Conservation (phyloP, 2,797 vertebrate species). For the Setipinna tenuifilis region DNA sequence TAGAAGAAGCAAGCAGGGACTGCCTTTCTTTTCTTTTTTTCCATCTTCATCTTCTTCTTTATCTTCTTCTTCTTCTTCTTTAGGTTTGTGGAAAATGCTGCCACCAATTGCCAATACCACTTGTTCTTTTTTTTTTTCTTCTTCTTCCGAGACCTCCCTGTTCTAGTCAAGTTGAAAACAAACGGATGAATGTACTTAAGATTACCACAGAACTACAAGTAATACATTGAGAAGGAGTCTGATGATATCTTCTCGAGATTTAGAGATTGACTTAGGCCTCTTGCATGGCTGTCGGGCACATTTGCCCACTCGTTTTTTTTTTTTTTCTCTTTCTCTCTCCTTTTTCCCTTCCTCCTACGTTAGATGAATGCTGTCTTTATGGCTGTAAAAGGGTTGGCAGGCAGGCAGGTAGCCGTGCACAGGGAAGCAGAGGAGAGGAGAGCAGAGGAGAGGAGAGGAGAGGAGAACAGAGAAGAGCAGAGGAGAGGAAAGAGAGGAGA, state of each 20-base stretch:
- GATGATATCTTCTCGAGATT: background rate
- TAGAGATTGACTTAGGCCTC: conserved; percentile 47
- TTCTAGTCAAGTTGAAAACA: background rate
- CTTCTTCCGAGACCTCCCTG: background rate
- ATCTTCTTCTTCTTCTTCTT: background rate
- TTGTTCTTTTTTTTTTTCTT: background rate
- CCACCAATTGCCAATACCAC: background rate
- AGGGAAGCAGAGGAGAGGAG: conserved; percentile 65
- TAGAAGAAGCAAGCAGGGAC: background rate
- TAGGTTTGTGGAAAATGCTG: background rate
- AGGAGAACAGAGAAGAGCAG: too few relatives aligned
- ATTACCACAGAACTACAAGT: background rate
- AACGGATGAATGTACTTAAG: background rate
- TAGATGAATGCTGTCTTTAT: conserved; percentile 76
- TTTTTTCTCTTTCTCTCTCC: too few relatives aligned
- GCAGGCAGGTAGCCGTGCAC: conserved; percentile 72
- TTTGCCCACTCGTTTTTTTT: conserved; percentile 42
- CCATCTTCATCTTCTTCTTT: background rate
- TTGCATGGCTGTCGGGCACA: conserved; percentile 61
- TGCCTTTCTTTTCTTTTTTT: background rate
- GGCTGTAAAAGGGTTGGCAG: conserved; percentile 73
- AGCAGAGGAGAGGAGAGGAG: too few relatives aligned
- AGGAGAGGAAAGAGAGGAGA: too few relatives aligned
- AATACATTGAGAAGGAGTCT: background rate
- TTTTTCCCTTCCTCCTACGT: conserved; percentile 69